These are phyloP conservation scores for Pangasius krempfi DNA, from an alignment of 2,797 vertebrate species.

Conservation along the genomic window DNA sequence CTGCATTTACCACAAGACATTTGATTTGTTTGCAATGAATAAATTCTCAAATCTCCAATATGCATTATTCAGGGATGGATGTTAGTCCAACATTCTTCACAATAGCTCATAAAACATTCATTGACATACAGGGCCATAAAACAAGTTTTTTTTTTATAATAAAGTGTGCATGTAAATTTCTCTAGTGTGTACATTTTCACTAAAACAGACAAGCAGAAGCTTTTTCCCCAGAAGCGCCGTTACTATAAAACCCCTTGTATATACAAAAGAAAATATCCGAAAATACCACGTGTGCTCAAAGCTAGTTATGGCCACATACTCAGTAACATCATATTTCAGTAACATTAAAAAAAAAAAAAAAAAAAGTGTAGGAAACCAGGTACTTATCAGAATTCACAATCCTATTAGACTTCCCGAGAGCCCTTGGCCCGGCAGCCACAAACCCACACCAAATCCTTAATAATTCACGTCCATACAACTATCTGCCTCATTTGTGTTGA, in stretches of 20 bases:
- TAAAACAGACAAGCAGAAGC: background rate
- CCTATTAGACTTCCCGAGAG: background rate
- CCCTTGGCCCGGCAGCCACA: background rate
- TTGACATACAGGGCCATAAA: background rate
- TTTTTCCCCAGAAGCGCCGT: too few species aligned
- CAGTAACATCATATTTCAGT: background rate
- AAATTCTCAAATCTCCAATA: background rate
- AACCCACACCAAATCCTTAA: background rate
- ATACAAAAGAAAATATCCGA: background rate
- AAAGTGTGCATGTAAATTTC: background rate
- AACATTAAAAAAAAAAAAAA: background rate
- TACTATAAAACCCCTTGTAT: background rate
- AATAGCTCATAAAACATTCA: background rate
- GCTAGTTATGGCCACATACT: background rate
- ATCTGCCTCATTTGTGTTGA: background rate
- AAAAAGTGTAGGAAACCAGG: background rate
- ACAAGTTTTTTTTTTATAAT: background rate
- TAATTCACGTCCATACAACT: background rate
- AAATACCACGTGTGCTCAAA: background rate
- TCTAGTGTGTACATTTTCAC: background rate
- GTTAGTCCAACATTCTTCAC: background rate
- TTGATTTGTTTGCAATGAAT: conserved; percentile 1
- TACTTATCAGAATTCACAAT: background rate
- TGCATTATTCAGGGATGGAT: background rate
- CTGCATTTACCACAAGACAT: background rate